Base-by-base conservation (phyloP, 35 echinoderm and acorn worm genomes). In the Patiria miniata region DNA sequence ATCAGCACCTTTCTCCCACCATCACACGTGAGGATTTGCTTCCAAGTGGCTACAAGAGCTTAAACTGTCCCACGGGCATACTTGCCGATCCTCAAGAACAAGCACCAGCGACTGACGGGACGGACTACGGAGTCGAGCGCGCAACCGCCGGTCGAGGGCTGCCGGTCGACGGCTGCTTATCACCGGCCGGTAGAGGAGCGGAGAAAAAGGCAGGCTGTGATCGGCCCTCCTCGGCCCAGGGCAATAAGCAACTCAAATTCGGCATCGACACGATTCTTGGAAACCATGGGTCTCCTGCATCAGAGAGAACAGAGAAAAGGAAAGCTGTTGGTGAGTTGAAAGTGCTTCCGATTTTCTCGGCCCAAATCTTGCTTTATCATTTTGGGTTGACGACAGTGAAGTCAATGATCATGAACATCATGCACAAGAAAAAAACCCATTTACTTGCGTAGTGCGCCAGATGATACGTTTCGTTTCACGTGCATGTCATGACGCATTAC, bases 251-350 rank as follows among this genome's bases (percentile, higher is more conserved):
- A 73, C 65, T 73, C 65, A 73, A 73, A 34, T 73, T 73, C 26
- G 65, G 65, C 65, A 73, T 73, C 65, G 65, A 73, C 34, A 73
- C 21, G 65, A 73, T 73, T 32, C 65, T 73, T 73, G 65, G 65
- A 73, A 73, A 73, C 26, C 23, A 8, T 60, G 3, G 28, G 19
- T 7, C 28, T 60, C 28, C 26, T 73, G 26, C 65, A 73, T 2
- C 29, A 34, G 34, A 73, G 8, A 30, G 7, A 73, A 73, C 65
- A 73, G 29, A 73, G 29, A 36, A 36, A 7, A 36, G 8, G 29
- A 73, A 4, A 73, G 34, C 26, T 73, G 65, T 36, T 34, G 65
- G 65, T 73, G 65, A 73, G 65, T 73, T 73, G 26, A 73, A 0
- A 47, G 42, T 6, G 42, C 42, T 47, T 12, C 4, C 42, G 12